A percentile compares a stretch with the other conserved stretches of the same genome.
These are phyloP conservation scores for Gymnorhina tibicen DNA, from an alignment of 2,113 vertebrate species.

Conservation along the genomic window DNA sequence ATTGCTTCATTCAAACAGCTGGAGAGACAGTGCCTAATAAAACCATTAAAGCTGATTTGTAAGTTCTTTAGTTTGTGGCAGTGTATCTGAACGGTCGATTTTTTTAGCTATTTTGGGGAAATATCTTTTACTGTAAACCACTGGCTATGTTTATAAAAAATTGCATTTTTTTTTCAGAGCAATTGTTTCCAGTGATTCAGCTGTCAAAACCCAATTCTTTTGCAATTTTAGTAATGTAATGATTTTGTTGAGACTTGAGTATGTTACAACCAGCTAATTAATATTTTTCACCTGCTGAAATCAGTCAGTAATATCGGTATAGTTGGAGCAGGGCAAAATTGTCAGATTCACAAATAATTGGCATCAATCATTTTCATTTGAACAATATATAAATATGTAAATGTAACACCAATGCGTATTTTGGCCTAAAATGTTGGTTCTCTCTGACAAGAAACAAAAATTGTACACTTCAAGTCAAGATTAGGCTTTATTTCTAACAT, in stretches of 20 bases:
- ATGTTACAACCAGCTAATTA: background rate
- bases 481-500: background rate
- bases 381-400: background rate
- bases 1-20: slow-evolving; percentile 2
- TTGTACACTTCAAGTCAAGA: background rate
- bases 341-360: background rate
- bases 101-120: background rate
- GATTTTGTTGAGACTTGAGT: background rate
- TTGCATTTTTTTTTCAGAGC: background rate
- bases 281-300: background rate
- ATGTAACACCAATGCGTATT: background rate
- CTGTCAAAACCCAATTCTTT: background rate
- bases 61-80: background rate
- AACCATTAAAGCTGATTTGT: background rate
- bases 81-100: background rate
- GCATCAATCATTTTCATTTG: background rate
- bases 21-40: background rate
- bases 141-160: background rate
- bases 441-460: background rate
- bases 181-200: slow-evolving; percentile 29
- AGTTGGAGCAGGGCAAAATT: background rate
- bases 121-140: slow-evolving; percentile 14
- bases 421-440: background rate
- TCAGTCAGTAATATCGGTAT: background rate
- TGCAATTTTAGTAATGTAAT: background rate